Evolutionary conservation across 2,888 invertebrate species (phyloP).

Genomic region (Hypomecis atomaria): DNA sequence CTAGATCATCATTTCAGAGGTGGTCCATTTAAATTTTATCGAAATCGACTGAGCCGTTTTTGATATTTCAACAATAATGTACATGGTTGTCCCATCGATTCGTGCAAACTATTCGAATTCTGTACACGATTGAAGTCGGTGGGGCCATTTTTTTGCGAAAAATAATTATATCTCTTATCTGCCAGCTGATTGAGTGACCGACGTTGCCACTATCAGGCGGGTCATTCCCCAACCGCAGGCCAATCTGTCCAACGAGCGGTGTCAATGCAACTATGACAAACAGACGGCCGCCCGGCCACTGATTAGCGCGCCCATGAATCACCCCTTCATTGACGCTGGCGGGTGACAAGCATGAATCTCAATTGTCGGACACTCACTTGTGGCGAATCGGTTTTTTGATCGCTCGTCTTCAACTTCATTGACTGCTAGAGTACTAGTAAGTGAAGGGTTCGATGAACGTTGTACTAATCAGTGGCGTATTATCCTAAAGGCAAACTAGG

Average conservation of each 20-base stretch:
- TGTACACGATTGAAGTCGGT: too few species aligned
- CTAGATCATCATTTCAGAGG: too few species aligned
- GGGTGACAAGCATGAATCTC: constrained; percentile 63
- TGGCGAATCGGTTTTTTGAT: constrained; percentile 32
- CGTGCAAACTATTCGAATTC: too few species aligned
- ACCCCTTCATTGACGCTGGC: constrained; percentile 45
- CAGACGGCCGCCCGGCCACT: constrained; percentile 48
- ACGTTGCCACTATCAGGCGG: not conserved
- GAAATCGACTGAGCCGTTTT: too few species aligned
- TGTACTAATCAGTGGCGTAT: too few species aligned
- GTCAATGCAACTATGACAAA: constrained; percentile 56
- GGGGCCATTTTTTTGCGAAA: too few species aligned
- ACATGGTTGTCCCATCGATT: too few species aligned
- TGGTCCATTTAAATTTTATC: too few species aligned
- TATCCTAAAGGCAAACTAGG: too few species aligned
- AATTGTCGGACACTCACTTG: constrained; percentile 54
- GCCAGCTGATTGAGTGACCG: not conserved
- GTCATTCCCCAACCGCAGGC: constrained; percentile 5
- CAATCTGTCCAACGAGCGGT: constrained; percentile 38
- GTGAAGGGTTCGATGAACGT: not conserved
- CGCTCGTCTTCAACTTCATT: not conserved
- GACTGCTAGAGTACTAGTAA: not conserved
- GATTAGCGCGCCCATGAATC: constrained; percentile 61
- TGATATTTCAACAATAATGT: too few species aligned
- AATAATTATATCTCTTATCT: too few species aligned